Base-by-base conservation (phyloP, 2,113 vertebrate genomes). In the Pandion haliaetus region DNA sequence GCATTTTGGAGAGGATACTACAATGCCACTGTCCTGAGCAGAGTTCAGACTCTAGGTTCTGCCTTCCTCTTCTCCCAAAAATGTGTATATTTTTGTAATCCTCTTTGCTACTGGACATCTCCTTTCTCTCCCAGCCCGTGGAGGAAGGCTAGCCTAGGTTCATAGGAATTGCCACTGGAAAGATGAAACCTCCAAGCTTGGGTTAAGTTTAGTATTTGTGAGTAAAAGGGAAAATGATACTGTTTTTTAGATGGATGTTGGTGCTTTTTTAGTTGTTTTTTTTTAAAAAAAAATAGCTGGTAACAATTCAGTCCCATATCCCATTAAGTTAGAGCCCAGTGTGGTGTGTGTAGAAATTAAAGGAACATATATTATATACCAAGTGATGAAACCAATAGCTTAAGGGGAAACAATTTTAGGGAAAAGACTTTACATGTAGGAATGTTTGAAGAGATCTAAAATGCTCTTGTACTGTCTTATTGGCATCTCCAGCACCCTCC, bases 51-150 rank as follows among this genome's bases (percentile, higher is more conserved):
- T 93, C 88, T 94, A 93, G 94, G 82, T 95, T 42, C 84, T 90
- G 47, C 70, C 86, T 84, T 97, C 91, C 69, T 95, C 91, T 95
- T 92, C 86, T 61, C 88, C 76, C 59, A 77, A 66, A 87, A 87
- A 72, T 93, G 57, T 96, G 91, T 97, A 97, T 97, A 98, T 98
- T 98, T 98, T 92, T 92, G n/a, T 97, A 96, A 95, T 97, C 91
- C 36, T 95, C 81, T 69, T 93, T 82, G 78, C 85, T 96, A 95
- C 94, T 95, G 94, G 93, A 97, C 66, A 5, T 91, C 49, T 95
- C 95, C 74, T 90, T 95, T 95, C 82, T 95, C 94, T 96, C 85
- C 90, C 92, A 80, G 54, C 95, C 80, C 76, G 0, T 69, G 93
- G 86, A 97, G 95, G 96, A 93, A 95, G 88, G 82, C 82, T 78